These are phyloP conservation scores for Caerostris darwini DNA, from an alignment of 1,140 invertebrate genomes.

Conservation along the genomic window DNA sequence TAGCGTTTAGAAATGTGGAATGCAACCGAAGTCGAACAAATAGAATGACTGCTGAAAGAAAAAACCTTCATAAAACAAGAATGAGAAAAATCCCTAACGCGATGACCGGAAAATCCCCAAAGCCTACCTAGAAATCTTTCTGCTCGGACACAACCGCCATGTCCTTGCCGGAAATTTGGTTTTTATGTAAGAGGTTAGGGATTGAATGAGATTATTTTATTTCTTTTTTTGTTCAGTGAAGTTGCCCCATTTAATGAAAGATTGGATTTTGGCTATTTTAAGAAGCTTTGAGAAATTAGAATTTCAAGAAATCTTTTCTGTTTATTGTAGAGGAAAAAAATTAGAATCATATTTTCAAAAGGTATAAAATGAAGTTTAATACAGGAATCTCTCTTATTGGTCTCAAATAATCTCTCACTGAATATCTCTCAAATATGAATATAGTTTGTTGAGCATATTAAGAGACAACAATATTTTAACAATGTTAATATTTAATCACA, in stretches of 20 bases:
- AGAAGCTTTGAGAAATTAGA: background rate
- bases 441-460: no score
- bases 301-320: background rate
- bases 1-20: constrained; percentile 68
- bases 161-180: constrained; percentile 40
- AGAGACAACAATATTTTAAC: no score
- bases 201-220: constrained; percentile 16
- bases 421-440: no score
- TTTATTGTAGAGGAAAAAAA: background rate
- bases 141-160: background rate
- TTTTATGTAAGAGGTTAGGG: constrained; percentile 7
- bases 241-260: constrained; percentile 5
- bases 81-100: constrained; percentile 64
- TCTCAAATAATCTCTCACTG: no score
- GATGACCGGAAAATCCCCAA: constrained; percentile 72
- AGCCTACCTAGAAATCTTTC: background rate
- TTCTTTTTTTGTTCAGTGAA: background rate
- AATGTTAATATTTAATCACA: no score
- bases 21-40: constrained; percentile 56
- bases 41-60: constrained; percentile 43
- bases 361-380: no score
- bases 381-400: no score
- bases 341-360: no score
- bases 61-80: constrained; percentile 61
- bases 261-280: constrained; percentile 13